phyloP scores from a whole-genome alignment of 2,888 invertebrate species.

The Drosophila testacea region DNA sequence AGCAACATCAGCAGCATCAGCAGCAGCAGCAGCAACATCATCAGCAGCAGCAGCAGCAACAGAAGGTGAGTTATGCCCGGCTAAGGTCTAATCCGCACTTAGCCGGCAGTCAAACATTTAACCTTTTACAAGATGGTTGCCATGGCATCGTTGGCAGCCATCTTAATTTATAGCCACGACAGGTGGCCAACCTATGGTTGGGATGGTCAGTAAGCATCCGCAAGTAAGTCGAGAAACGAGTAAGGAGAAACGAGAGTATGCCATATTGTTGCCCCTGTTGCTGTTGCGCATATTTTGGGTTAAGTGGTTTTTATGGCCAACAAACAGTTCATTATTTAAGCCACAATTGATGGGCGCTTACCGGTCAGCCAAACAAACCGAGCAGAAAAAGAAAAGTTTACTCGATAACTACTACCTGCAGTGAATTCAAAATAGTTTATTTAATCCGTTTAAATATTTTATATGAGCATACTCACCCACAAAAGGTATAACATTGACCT shows the following conservation, averaged over 20 bases:
- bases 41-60: conserved; percentile 73
- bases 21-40: conserved; percentile 74
- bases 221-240: neutral
- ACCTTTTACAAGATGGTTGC: conserved; percentile 76
- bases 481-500: neutral
- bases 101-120: conserved; percentile 71
- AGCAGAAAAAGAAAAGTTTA: neutral
- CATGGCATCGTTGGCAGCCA: conserved; percentile 38
- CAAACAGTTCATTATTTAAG: conserved; percentile 71
- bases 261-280: conserved; percentile 15
- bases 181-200: conserved; percentile 38
- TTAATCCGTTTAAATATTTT: neutral
- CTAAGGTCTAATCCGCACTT: conserved; percentile 72
- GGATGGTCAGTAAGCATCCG: neutral
- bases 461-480: neutral
- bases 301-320: conserved; percentile 74
- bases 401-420: neutral
- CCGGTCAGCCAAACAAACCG: conserved; percentile 18
- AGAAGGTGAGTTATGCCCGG: conserved; percentile 76
- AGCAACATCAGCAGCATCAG: conserved; percentile 68
- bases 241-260: neutral
- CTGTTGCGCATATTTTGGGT: conserved; percentile 63
- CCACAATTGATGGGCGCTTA: conserved; percentile 55
- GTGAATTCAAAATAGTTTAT: neutral
- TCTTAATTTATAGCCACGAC: conserved; percentile 62